A percentile compares a stretch with the other conserved stretches of the same genome.
Evolutionary conservation across 1,140 invertebrate species (phyloP).

Genomic region (Trichoplusia ni): DNA sequence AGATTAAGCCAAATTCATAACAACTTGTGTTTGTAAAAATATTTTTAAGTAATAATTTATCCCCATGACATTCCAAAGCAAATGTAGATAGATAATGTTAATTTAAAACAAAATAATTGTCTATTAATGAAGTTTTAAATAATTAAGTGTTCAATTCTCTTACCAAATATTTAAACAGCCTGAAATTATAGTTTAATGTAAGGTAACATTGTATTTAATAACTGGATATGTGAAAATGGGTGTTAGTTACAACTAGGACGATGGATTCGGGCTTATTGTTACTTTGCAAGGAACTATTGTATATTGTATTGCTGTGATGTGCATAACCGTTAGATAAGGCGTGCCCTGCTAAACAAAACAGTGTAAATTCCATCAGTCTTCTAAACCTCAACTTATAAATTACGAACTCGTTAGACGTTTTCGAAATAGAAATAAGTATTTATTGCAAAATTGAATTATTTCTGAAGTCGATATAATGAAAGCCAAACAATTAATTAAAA

Average conservation of each 20-base stretch:
- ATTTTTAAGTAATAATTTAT: constrained; percentile 28
- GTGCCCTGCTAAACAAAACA: no score
- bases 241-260: not conserved
- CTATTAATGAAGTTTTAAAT: constrained; percentile 50
- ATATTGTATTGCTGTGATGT: constrained; percentile 8
- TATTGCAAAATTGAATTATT: no score
- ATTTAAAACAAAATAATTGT: constrained; percentile 47
- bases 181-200: constrained; percentile 27
- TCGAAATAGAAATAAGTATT: no score
- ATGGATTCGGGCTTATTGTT: not conserved
- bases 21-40: constrained; percentile 8
- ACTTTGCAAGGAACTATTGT: constrained; percentile 2
- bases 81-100: constrained; percentile 53
- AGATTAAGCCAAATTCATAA: constrained; percentile 19
- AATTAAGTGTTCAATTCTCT: constrained; percentile 52
- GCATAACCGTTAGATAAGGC: not conserved
- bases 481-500: no score
- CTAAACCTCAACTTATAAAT: no score
- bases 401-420: no score
- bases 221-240: not conserved
- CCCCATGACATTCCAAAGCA: constrained; percentile 36
- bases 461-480: no score
- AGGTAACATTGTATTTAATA: constrained; percentile 9
- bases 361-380: no score
- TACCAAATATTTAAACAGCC: constrained; percentile 39